phyloP scores from a whole-genome alignment of 2,113 vertebrate species.

The Geococcyx californianus region DNA sequence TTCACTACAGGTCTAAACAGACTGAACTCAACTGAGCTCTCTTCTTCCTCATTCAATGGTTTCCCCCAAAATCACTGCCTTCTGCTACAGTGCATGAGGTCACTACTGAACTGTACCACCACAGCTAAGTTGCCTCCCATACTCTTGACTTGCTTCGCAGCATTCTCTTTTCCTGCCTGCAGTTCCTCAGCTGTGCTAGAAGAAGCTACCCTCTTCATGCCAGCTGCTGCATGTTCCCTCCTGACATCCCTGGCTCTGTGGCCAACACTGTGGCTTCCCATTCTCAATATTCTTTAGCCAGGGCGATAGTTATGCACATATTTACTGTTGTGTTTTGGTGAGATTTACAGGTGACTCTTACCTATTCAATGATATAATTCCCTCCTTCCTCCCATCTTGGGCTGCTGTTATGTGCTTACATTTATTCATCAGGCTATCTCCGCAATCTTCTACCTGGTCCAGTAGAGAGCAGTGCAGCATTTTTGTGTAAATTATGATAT shows the following conservation, averaged over 20 bases:
- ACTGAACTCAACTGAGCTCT: neutral
- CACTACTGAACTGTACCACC: neutral
- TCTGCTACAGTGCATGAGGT: neutral
- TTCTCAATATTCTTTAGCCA: neutral
- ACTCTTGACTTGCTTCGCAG: neutral
- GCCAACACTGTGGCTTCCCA: neutral
- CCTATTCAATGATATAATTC: neutral
- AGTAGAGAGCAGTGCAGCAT: neutral
- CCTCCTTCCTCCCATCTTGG: neutral
- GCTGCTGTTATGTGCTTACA: neutral
- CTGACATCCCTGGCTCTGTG: fast-evolving
- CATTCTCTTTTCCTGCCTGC: neutral
- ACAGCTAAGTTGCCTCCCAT: neutral
- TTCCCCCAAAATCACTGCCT: neutral
- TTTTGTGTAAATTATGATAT: neutral
- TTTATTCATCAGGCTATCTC: neutral
- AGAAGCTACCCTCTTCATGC: neutral
- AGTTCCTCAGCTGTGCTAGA: neutral
- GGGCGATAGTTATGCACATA: neutral
- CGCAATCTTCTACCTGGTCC: neutral
- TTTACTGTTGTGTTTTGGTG: neutral
- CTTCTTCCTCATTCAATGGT: neutral
- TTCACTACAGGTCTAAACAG: neutral
- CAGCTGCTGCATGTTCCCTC: neutral
- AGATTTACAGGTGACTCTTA: neutral